A percentile compares a stretch with the other conserved stretches of the same genome.
Evolutionary conservation across 1,140 invertebrate genomes (phyloP).

Genomic region (Eriocheir sinensis): DNA sequence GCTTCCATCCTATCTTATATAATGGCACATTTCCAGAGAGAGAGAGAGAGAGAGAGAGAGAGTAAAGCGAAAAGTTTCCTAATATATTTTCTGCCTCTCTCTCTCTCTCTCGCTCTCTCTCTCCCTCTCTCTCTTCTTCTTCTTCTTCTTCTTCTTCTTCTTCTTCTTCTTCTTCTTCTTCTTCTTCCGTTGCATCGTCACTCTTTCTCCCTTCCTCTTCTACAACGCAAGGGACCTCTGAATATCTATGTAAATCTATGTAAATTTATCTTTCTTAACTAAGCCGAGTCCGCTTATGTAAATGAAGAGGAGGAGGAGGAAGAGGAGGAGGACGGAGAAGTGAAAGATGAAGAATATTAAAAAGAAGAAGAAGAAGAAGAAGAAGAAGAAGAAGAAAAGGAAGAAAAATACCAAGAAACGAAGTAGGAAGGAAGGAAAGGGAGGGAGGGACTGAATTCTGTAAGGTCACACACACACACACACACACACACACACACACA

Average conservation of each 20-base stretch:
- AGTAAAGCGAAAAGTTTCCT: no score
- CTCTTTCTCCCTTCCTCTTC: not conserved
- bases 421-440: no score
- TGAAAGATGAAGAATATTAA: not conserved
- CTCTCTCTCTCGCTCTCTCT: no score
- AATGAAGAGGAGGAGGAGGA: not conserved
- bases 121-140: no score
- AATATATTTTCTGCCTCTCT: not conserved
- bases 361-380: not conserved
- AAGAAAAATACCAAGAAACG: no score
- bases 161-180: not conserved
- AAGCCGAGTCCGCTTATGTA: no score
- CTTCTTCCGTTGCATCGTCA: not conserved
- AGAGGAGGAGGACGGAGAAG: not conserved
- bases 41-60: not conserved
- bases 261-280: no score
- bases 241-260: no score
- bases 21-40: no score
- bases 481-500: slow-evolving; percentile 22
- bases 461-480: not conserved
- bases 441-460: not conserved
- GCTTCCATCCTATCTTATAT: no score
- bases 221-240: not conserved
- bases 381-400: not conserved
- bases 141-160: slow-evolving; percentile 24